Percentiles rank a stretch among this genome's conserved stretches.
Evolutionary conservation across 2,797 vertebrate species (phyloP).

Genomic region (Aplochiton taeniatus): DNA sequence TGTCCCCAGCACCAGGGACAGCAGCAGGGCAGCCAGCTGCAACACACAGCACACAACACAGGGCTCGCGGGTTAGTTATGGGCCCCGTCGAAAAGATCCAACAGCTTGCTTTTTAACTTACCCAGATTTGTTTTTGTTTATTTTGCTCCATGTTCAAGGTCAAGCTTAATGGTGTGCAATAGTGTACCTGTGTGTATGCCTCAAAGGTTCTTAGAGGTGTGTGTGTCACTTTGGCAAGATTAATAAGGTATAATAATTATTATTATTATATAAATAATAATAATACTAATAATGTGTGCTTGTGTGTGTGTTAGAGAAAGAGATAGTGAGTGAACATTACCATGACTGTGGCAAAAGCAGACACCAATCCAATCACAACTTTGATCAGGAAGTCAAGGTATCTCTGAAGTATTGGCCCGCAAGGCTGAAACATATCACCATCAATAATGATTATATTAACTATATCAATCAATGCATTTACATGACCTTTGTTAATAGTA

Average conservation of each 20-base stretch:
- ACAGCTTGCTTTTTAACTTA: background rate
- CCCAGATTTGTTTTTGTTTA: too few species aligned
- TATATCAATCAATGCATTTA: too few species aligned
- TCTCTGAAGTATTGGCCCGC: slow-evolving; percentile 11
- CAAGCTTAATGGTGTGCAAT: too few species aligned
- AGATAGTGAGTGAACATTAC: background rate
- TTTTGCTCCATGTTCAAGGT: too few species aligned
- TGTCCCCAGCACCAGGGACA: background rate
- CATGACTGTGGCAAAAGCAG: slow-evolving; percentile 6
- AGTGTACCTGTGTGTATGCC: too few species aligned
- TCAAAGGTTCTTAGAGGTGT: too few species aligned
- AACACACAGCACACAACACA: background rate
- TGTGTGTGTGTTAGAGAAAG: background rate
- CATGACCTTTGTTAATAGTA: too few species aligned
- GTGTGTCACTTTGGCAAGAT: too few species aligned
- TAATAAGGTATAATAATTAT: background rate
- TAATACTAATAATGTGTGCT: background rate
- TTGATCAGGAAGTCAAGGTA: slow-evolving; percentile 12
- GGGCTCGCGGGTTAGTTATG: background rate
- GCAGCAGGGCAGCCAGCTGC: background rate
- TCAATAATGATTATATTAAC: too few species aligned
- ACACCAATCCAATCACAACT: slow-evolving; percentile 11
- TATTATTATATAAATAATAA: background rate
- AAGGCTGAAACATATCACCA: background rate
- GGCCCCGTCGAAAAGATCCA: background rate